Evolutionary conservation across 2,888 invertebrate genomes (phyloP), one percentile per base, ranked within the genome.

Genomic region (Zygothrica quintamaculata): DNA sequence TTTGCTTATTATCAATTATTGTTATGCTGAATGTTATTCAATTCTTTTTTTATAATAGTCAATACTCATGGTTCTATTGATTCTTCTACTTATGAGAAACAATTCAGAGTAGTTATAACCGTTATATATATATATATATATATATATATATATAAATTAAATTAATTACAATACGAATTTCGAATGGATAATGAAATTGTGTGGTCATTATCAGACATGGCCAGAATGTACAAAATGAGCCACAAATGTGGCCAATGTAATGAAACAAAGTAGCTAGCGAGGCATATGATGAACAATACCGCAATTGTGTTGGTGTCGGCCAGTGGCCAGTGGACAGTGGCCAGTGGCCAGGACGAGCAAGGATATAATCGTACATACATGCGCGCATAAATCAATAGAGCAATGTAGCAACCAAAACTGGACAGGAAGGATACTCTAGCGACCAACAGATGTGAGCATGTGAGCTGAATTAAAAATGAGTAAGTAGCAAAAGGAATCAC

Each of bases 381-480:
- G 60, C 59, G 57, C 68, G 71, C 77, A 81, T 84, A 85, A 84
- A 85, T 85, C 81, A 81, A 79, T 85, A 80, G 84, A 74, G 64
- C 58, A n/a, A 59, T 72, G 68, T 51, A 43, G 73, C 39, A 53
- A 51, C 57, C 62, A 55, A 65, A 69, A 74, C 61, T 66, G 86
- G 60, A 66, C 60, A 75, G 71, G 65, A 69, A 60, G 59, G 60
- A 74, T 70, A 77, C 78, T 65, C 58, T 52, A 50, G 59, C 61
- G 66, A 61, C 60, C 74, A 79, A 64, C 87, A 84, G 84, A 77
- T 86, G 84, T 69, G 72, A 58, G 60, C 80, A 82, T 82, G 85
- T 84, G 82, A 84, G 82, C 59, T 74, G 82, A 84, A 84, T 84
- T 76, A 76, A 80, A 85, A 85, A 84, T 85, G 80, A 85, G 84